Conservation (phyloP, 2,113 vertebrate species). For the Gallinago undulata region DNA sequence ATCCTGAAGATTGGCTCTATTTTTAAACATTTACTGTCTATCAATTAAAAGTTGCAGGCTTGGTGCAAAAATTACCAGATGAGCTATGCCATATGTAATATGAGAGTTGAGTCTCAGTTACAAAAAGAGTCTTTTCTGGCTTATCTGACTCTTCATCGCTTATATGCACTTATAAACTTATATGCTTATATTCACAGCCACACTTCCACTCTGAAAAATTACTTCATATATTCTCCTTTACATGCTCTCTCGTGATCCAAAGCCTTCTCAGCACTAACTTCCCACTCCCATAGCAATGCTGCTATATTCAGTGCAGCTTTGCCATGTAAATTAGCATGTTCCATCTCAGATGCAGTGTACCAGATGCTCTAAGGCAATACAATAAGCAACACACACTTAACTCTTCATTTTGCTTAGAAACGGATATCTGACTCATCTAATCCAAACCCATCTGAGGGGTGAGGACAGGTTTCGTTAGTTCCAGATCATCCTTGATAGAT, state of each 20-base stretch:
- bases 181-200: neutral
- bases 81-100: neutral
- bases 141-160: neutral
- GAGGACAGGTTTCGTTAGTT: neutral
- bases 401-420: neutral
- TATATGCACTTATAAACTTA: neutral
- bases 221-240: neutral
- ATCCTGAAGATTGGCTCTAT: neutral
- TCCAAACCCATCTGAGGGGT: neutral
- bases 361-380: neutral
- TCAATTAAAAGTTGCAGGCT: neutral
- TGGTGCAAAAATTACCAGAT: neutral
- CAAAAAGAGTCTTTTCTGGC: neutral
- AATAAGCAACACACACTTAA: neutral
- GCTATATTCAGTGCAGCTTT: neutral
- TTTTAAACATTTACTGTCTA: neutral
- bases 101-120: neutral
- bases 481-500: neutral
- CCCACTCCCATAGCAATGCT: neutral
- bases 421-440: neutral
- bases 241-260: neutral
- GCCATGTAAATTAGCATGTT: fast-evolving
- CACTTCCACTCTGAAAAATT: neutral
- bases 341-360: neutral
- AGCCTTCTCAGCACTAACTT: neutral